These are phyloP conservation scores for Pyrocoelia pectoralis DNA, from an alignment of 2,888 invertebrate species.

Conservation along the genomic window DNA sequence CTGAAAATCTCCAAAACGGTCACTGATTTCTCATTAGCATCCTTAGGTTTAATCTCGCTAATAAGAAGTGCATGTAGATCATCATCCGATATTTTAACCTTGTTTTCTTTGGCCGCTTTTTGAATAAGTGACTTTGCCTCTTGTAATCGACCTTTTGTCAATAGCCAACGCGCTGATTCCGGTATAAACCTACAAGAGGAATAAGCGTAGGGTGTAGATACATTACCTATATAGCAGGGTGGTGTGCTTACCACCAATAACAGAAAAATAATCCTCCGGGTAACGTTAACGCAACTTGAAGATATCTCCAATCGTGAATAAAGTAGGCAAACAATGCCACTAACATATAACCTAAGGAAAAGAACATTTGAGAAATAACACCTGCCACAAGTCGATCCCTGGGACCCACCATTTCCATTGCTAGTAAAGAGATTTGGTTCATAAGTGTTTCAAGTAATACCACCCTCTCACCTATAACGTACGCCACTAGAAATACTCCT, in stretches of 20 bases:
- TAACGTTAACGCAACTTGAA: constrained; percentile 74
- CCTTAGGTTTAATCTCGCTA: constrained; percentile 57
- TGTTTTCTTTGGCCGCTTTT: constrained; percentile 72
- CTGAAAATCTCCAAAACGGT: constrained; percentile 68
- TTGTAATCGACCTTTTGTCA: constrained; percentile 68
- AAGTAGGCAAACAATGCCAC: constrained; percentile 73
- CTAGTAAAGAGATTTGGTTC: constrained; percentile 48
- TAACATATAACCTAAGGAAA: constrained; percentile 75
- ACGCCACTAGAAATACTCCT: constrained; percentile 79
- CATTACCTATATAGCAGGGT: background rate
- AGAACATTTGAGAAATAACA: constrained; percentile 77
- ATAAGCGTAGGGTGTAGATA: background rate
- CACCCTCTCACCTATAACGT: constrained; percentile 78
- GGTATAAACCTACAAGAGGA: constrained; percentile 66
- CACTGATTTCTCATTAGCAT: constrained; percentile 55
- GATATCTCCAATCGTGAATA: constrained; percentile 72
- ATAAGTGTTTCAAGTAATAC: too few species aligned
- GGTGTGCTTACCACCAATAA: constrained; percentile 69
- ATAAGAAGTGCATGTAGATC: constrained; percentile 63
- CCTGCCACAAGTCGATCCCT: constrained; percentile 73
- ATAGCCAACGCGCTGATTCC: constrained; percentile 77
- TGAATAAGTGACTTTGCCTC: constrained; percentile 69
- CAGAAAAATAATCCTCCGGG: constrained; percentile 73
- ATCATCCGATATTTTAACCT: constrained; percentile 65
- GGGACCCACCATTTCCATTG: constrained; percentile 77